Percentiles rank a stretch among this genome's conserved stretches.
Evolutionary conservation across 2,888 invertebrate genomes (phyloP).

Genomic region (Monoplex corrugatus): DNA sequence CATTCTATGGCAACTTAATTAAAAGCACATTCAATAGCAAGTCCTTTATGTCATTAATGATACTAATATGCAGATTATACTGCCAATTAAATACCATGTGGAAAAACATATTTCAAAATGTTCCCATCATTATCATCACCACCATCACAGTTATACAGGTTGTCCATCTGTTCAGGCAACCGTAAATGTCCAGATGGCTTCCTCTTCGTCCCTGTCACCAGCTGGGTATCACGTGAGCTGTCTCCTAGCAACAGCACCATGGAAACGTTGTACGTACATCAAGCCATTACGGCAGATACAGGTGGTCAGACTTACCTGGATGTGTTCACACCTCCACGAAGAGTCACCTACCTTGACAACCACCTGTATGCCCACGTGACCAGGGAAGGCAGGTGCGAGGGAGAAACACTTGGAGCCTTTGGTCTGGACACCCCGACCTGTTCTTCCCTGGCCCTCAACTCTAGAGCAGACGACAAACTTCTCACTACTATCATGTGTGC

Average conservation of each 20-base stretch:
- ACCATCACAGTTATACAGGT: no score
- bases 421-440: constrained; percentile 69
- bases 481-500: constrained; percentile 57
- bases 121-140: no score
- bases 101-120: no score
- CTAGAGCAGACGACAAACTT: constrained; percentile 65
- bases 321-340: constrained; percentile 62
- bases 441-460: constrained; percentile 62
- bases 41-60: no score
- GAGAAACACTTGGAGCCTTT: constrained; percentile 54
- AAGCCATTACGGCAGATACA: constrained; percentile 64
- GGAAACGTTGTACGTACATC: constrained; percentile 62
- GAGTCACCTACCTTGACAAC: constrained; percentile 67
- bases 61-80: no score
- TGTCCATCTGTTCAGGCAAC: no score
- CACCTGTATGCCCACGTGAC: constrained; percentile 63
- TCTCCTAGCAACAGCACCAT: constrained; percentile 43
- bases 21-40: no score
- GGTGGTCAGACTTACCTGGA: constrained; percentile 65
- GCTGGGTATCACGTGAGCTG: constrained; percentile 61
- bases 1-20: no score
- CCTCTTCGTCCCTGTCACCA: constrained; percentile 61
- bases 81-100: no score
- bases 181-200: constrained; percentile 63
- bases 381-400: constrained; percentile 58